A percentile compares a stretch with the other conserved stretches of the same genome.
Conservation (phyloP, 2,113 vertebrate genomes). For the Sminthopsis crassicaudata region DNA sequence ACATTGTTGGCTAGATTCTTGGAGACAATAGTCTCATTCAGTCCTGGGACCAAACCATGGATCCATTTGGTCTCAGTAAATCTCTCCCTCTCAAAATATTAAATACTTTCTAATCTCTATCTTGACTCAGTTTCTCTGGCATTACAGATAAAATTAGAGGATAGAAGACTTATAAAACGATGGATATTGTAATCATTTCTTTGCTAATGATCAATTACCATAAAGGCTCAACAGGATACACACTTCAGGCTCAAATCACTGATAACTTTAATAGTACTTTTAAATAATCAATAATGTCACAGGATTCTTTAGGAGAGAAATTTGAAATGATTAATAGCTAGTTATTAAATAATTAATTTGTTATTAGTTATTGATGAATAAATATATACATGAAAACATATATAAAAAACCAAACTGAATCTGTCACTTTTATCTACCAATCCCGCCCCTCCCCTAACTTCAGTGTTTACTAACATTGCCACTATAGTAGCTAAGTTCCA, state of each 20-base stretch:
- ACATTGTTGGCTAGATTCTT: too few species aligned
- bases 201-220: constrained; percentile 22
- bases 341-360: too few species aligned
- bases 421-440: neutral
- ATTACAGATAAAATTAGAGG: constrained; percentile 37
- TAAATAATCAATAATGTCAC: neutral
- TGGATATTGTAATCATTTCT: neutral
- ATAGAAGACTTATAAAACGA: constrained; percentile 24
- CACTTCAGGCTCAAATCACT: neutral
- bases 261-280: neutral
- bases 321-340: neutral
- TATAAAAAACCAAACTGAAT: neutral
- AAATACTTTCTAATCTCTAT: too few species aligned
- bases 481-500: neutral
- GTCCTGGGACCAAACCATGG: too few species aligned
- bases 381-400: too few species aligned
- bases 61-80: too few species aligned
- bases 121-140: too few species aligned
- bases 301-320: neutral
- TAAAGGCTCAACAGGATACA: neutral
- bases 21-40: too few species aligned
- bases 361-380: too few species aligned
- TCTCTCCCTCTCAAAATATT: too few species aligned
- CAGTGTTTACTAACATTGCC: neutral
- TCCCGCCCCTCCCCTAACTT: neutral